Percentiles rank a stretch among this genome's conserved stretches.
Conservation (phyloP, 2,797 vertebrate species). For the Pogonophryne albipinna region DNA sequence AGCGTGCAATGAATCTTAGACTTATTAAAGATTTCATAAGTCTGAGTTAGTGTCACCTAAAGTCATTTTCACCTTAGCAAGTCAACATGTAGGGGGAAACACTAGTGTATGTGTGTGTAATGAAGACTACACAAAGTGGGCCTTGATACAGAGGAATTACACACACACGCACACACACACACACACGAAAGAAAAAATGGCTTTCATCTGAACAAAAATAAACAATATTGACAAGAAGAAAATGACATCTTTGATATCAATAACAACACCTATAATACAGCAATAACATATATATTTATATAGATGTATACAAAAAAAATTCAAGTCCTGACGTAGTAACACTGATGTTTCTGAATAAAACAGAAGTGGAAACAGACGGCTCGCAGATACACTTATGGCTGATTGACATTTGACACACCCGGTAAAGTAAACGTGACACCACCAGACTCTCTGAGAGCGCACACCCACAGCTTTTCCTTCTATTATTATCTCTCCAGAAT, state of each 20-base stretch:
- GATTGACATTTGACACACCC: slow-evolving; percentile 42
- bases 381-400: slow-evolving; percentile 52
- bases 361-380: slow-evolving; percentile 20
- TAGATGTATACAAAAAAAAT: slow-evolving; percentile 24
- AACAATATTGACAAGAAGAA: slow-evolving; percentile 79
- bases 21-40: neutral
- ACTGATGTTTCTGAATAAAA: slow-evolving; percentile 83
- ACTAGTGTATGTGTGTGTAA: slow-evolving; percentile 20
- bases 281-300: slow-evolving; percentile 52
- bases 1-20: slow-evolving; percentile 21
- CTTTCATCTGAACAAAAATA: slow-evolving; percentile 74
- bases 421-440: slow-evolving; percentile 23
- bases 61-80: slow-evolving; percentile 8
- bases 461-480: slow-evolving; percentile 40
- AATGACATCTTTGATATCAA: slow-evolving; percentile 61
- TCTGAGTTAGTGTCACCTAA: slow-evolving; percentile 50
- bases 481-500: slow-evolving; percentile 17
- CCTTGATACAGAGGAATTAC: slow-evolving; percentile 38
- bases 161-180: slow-evolving; percentile 15
- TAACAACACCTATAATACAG: slow-evolving; percentile 67
- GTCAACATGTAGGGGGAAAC: slow-evolving; percentile 1
- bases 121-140: slow-evolving; percentile 22
- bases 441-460: slow-evolving; percentile 3
- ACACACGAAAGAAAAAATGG: slow-evolving; percentile 45
- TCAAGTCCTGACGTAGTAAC: slow-evolving; percentile 89